Evolutionary conservation across 2,797 vertebrate species (phyloP).

Genomic region (Monodelphis domestica): DNA sequence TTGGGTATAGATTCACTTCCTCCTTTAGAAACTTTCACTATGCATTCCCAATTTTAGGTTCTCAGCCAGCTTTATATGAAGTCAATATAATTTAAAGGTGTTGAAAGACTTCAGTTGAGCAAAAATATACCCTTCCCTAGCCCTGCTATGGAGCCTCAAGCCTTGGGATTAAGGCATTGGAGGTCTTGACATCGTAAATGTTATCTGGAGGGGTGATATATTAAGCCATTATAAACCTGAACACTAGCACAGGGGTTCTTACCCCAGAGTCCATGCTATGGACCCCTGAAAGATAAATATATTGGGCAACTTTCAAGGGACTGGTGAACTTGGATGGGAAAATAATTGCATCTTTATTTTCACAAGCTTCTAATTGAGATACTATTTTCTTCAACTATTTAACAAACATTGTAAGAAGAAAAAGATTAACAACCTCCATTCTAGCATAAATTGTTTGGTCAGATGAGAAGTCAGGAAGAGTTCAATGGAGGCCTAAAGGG

Average conservation of each 20-base stretch:
- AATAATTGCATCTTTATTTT: neutral
- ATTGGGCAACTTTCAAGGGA: neutral
- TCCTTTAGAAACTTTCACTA: neutral
- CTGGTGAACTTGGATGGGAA: neutral
- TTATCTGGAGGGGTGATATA: conserved; percentile 13
- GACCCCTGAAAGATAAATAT: neutral
- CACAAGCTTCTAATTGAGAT: neutral
- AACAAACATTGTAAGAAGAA: neutral
- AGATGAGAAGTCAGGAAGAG: neutral
- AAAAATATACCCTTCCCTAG: neutral
- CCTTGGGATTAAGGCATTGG: conserved; percentile 17
- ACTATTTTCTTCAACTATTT: neutral
- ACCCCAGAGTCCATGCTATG: conserved; percentile 19
- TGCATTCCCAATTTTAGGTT: conserved; percentile 7
- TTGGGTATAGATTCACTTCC: neutral
- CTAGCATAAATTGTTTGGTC: neutral
- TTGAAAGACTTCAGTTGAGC: conserved; percentile 20
- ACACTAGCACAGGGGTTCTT: conserved; percentile 15
- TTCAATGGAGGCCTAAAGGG: neutral
- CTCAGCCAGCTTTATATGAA: neutral
- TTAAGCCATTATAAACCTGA: neutral
- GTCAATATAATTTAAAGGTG: neutral
- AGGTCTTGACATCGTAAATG: conserved; percentile 34
- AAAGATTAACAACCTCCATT: neutral
- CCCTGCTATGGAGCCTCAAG: neutral